phyloP scores from a whole-genome alignment of 2,888 invertebrate species.

The Diplazon laetatorius region DNA sequence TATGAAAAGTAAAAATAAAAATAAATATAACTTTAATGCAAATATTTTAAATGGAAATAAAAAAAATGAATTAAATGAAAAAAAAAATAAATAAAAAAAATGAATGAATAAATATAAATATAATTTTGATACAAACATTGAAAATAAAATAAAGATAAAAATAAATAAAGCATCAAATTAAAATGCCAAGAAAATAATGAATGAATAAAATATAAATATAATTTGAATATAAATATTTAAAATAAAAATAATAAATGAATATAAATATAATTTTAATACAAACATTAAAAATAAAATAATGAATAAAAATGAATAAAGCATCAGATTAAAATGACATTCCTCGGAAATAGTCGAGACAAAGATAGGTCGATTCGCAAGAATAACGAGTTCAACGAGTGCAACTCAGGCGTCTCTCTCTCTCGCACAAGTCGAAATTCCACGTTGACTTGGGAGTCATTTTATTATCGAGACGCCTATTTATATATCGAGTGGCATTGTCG shows the following conservation, averaged over 20 bases:
- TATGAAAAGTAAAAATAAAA: no score
- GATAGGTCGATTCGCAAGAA: conserved; percentile 44
- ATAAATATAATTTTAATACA: conserved; percentile 7
- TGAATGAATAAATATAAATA: no score
- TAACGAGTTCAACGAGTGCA: conserved; percentile 23
- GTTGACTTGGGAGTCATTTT: conserved; percentile 53
- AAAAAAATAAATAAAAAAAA: no score
- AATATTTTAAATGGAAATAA: no score
- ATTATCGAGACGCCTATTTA: conserved; percentile 44
- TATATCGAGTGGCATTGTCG: conserved; percentile 32
- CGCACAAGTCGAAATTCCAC: conserved; percentile 48
- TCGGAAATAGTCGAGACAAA: conserved; percentile 1
- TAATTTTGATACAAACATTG: no score
- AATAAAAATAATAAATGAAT: conserved; percentile 17
- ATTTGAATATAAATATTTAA: no score
- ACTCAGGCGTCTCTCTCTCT: no score
- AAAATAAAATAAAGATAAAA: no score
- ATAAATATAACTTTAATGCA: no score
- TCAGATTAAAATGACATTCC: conserved; percentile 27
- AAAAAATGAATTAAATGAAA: not conserved
- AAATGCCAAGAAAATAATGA: no score
- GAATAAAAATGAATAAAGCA: not conserved
- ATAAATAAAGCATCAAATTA: no score
- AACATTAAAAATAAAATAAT: conserved; percentile 2
- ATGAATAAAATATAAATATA: no score